phyloP scores from a whole-genome alignment of 2,888 invertebrate species.

The Drosophila helvetica region DNA sequence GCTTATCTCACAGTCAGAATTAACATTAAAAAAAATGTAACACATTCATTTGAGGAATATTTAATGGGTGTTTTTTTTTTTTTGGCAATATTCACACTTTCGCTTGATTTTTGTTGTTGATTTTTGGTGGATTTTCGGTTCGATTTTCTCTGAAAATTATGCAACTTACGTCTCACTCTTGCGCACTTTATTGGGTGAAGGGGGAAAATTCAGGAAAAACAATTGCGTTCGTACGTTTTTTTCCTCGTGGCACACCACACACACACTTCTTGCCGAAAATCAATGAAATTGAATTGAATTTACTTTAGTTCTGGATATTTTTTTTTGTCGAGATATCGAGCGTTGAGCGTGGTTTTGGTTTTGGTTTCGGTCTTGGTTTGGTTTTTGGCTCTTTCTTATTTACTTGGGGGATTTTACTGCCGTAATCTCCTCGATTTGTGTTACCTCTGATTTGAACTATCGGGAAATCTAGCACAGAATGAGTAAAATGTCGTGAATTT shows the following conservation, averaged over 20 bases:
- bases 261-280: conserved; percentile 1
- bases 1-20: neutral
- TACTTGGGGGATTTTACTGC: conserved; percentile 24
- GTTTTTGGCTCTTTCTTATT: conserved; percentile 14
- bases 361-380: neutral
- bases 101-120: conserved; percentile 3
- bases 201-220: conserved; percentile 32
- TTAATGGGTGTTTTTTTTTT: conserved; percentile 6
- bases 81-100: neutral
- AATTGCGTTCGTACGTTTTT: conserved; percentile 13
- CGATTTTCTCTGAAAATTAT: conserved; percentile 45
- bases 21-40: neutral
- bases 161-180: conserved; percentile 83
- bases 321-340: too few relatives aligned
- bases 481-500: conserved; percentile 72
- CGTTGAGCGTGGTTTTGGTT: neutral
- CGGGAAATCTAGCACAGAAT: conserved; percentile 82
- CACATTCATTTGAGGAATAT: conserved; percentile 6
- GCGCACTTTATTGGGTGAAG: conserved; percentile 60
- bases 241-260: neutral
- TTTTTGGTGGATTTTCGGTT: conserved; percentile 2
- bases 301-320: neutral
- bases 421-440: conserved; percentile 18
- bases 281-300: neutral
- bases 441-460: conserved; percentile 79